Base-by-base conservation (phyloP, 2,888 invertebrate genomes). In the Agrochola litura region DNA sequence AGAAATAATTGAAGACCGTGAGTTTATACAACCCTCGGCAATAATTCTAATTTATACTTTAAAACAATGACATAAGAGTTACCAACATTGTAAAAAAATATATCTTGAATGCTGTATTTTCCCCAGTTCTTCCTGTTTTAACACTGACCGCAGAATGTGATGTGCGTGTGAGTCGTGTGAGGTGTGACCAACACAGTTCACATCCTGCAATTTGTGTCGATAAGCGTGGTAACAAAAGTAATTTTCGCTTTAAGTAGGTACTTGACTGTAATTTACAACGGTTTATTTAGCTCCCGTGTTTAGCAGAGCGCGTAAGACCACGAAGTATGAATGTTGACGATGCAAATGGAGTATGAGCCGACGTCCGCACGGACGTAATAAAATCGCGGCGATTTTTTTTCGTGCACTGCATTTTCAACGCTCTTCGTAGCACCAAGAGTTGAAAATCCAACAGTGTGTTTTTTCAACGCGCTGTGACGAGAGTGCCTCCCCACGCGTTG, bases 151-250 rank as follows among this genome's bases (percentile, higher is more conserved):
- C 41, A 72, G 52, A 43, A 30, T 43, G 22, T n/a, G 9, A 69
- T 68, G 25, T 56, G 37, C 64, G 5, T 14, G 14, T 46, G 76
- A 61, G 43, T 30, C 64, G 9, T 64, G 19, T 12, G 25, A 52
- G 10, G 19, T 12, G 25, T 43, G 10, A 41, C n/a, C n/a, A n/a
- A 25, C 46, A 43, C 10, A 43, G 10, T 43, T 10, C 46, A 61
- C 60, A 77, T 77, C 77, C 68, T 77, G 77, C 61, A 54, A 68
- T 54, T 68, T 61, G 22, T 22, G 46, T 8, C n/a, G n/a, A 66
- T 77, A 67, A 37, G 12, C 67, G 60, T 12, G 19, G 41, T 58
- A 52, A 41, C 19, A 41, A 30, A 63, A n/a, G 49, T 43, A n/a
- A 41, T 76, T 76, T 76, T 65, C 58, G 22, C 25, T 16, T 46